Percentiles rank a stretch among this genome's conserved stretches.
These are phyloP conservation scores for Antechinus stuartii DNA, from an alignment of 2,113 vertebrate genomes.

Conservation along the genomic window DNA sequence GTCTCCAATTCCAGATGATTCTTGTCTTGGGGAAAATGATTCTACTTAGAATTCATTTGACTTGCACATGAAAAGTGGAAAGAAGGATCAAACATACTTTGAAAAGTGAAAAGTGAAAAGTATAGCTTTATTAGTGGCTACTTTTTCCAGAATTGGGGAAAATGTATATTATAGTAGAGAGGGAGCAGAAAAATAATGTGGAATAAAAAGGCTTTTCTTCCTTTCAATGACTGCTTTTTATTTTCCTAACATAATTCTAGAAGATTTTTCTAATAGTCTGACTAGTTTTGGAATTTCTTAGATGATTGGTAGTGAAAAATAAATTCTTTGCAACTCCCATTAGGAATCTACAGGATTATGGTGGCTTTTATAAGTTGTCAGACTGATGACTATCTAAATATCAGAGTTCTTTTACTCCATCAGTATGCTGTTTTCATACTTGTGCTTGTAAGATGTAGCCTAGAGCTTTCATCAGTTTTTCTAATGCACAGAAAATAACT, in stretches of 20 bases:
- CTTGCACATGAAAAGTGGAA: neutral
- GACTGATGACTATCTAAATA: conserved; percentile 24
- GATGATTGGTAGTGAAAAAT: neutral
- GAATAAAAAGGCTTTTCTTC: neutral
- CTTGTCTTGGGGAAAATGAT: conserved; percentile 8
- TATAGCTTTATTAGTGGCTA: neutral
- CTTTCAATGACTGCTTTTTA: neutral
- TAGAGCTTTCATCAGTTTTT: neutral
- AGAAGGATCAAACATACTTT: neutral
- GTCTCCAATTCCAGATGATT: conserved; percentile 5
- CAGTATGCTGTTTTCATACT: neutral
- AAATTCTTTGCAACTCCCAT: neutral
- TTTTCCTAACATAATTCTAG: conserved; percentile 6
- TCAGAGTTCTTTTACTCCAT: neutral
- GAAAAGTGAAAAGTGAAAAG: neutral
- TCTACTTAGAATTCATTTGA: conserved; percentile 46
- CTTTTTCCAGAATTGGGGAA: conserved; percentile 15
- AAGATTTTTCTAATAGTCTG: neutral
- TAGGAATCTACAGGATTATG: neutral
- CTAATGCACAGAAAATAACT: conserved; percentile 31
- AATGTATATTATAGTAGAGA: neutral
- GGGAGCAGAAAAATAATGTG: neutral
- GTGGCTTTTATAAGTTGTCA: conserved; percentile 16
- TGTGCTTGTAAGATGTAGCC: neutral
- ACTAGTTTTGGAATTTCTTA: conserved; percentile 10